Base-by-base conservation (phyloP, 2,797 vertebrate genomes). In the Enteromius viviparus region DNA sequence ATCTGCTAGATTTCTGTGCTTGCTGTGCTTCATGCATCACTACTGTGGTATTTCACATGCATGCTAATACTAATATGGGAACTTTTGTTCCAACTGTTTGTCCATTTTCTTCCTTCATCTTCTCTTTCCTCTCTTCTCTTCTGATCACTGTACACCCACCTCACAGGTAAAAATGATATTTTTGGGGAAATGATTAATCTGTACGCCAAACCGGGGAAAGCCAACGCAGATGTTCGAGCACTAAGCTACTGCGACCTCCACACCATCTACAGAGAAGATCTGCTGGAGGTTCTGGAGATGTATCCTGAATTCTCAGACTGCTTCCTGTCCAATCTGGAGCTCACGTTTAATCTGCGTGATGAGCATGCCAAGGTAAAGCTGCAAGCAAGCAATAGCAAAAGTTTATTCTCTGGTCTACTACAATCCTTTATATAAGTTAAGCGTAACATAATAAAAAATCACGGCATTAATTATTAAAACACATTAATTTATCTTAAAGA, bases 141-240 rank as follows among this genome's bases (percentile, higher is more conserved):
- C 32, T 78, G n/a, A 62, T 29, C 23, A 47, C 23, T 80, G 4
- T 47, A 47, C 45, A 0, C 47, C 77, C 23, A 47, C 62, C 66
- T 79, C 76, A 74, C 64, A 99, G 98, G 98, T 55, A 99, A 99
- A 94, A 99, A 98, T 49, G 98, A 99, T 92, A 99, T 99, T 90
- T 99, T 99, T 75, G 97, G 98, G 51, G 98, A 99, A 93, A 97
- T 98, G 97, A 98, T 99, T 89, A 96, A 99, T 91, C 94, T 97
- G 82, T 98, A 94, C 85, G 86, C 96, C 91, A 99, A 98, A 91
- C 96, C 98, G 19, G 98, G 98, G 74, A 99, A 99, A 86, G 97
- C 98, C 23, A 97, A 97, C 3, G 97, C 98, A 0, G 98, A 99
- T 37, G 98, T 99, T 74, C 95, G 98, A 87, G 98, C 97, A 0